Conservation (phyloP, 2,113 vertebrate species). For the Stigmatopora nigra region DNA sequence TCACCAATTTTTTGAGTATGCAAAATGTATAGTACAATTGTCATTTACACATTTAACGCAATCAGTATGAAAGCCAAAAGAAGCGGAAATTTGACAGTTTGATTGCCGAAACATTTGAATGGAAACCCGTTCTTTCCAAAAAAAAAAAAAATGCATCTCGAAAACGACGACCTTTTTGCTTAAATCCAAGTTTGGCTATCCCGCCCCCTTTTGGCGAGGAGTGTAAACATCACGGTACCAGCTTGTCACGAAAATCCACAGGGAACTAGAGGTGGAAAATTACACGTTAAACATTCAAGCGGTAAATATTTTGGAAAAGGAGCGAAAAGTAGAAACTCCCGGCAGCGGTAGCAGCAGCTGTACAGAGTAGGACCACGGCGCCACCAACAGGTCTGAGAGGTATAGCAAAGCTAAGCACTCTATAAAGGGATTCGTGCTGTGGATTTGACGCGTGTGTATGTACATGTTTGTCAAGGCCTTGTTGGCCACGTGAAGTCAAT, state of each 20-base stretch:
- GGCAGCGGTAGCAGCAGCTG: conserved; percentile 46
- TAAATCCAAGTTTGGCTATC: background rate
- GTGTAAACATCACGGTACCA: conserved; percentile 1
- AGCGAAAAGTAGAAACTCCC: conserved; percentile 29
- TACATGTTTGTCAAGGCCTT: conserved; percentile 11
- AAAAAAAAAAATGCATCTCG: too few relatives aligned
- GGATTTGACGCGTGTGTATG: conserved; percentile 29
- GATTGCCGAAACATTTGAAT: too few relatives aligned
- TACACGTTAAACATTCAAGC: conserved; percentile 1
- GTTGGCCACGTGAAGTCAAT: conserved; percentile 8
- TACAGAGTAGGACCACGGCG: conserved; percentile 22
- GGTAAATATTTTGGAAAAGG: background rate
- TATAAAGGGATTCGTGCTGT: conserved; percentile 75
- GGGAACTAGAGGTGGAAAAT: background rate
- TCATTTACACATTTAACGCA: too few relatives aligned
- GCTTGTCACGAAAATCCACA: background rate
- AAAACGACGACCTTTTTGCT: background rate
- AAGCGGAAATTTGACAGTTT: too few relatives aligned
- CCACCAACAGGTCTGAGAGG: conserved; percentile 55
- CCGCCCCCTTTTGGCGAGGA: background rate
- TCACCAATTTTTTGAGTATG: too few relatives aligned
- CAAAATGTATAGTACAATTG: too few relatives aligned
- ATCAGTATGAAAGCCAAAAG: too few relatives aligned
- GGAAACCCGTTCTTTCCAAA: too few relatives aligned
- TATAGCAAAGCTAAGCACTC: conserved; percentile 67